Conservation (phyloP, 1,140 invertebrate species). For the Dermatophagoides farinae region DNA sequence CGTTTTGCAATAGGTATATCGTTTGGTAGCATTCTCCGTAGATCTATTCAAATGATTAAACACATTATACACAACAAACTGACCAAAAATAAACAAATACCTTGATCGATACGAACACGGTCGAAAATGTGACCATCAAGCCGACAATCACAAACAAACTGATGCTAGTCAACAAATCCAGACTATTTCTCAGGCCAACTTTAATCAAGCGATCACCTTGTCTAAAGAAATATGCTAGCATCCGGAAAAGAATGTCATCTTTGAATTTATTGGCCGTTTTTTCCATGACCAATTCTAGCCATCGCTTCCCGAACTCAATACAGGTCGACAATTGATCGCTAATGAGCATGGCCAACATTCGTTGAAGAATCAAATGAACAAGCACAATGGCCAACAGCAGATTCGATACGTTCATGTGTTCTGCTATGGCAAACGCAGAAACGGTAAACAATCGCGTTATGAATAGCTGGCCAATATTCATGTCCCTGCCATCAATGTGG, state of each 20-base stretch:
- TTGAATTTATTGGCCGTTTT: neutral
- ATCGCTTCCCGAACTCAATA: no score
- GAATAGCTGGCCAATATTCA: neutral
- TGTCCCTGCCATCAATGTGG: neutral
- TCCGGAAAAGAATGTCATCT: neutral
- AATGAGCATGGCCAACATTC: no score
- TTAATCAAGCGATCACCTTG: slow-evolving; percentile 2
- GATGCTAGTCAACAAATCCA: neutral
- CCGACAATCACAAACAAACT: neutral
- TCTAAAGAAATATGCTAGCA: neutral
- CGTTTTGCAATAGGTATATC: slow-evolving; percentile 1
- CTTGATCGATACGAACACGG: slow-evolving; percentile 3
- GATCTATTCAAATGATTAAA: neutral
- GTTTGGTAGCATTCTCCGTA: neutral
- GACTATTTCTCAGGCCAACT: neutral
- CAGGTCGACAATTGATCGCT: no score
- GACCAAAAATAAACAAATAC: neutral
- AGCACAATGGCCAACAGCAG: neutral
- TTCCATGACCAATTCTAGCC: neutral
- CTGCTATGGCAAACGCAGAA: neutral
- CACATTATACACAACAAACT: neutral
- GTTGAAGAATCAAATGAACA: neutral
- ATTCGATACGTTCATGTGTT: slow-evolving; percentile 1
- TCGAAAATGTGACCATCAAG: neutral
- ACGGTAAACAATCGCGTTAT: neutral